Conservation (phyloP, 2,888 invertebrate genomes). For the Mycalesis mineus region DNA sequence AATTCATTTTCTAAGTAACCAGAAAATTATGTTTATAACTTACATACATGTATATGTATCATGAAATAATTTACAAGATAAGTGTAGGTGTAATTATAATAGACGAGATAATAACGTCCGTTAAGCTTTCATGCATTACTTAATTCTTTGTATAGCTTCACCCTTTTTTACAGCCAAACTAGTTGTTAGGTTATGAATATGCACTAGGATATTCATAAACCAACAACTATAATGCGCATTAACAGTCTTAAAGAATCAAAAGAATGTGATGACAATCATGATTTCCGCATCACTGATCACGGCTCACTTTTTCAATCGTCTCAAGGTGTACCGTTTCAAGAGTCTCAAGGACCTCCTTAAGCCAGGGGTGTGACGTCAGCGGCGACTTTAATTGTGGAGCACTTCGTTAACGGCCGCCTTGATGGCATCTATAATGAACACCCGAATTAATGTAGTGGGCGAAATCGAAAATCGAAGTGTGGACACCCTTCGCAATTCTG, state of each 20-base stretch:
- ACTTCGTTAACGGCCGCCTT: conserved; percentile 76
- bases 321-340: conserved; percentile 59
- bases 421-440: conserved; percentile 79
- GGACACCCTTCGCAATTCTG: conserved; percentile 54
- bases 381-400: conserved; percentile 76
- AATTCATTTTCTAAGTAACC: no score
- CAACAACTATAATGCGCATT: neutral
- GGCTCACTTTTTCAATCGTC: conserved; percentile 54
- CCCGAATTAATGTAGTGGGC: conserved; percentile 77
- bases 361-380: conserved; percentile 69
- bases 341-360: conserved; percentile 53
- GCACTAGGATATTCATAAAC: conserved; percentile 8
- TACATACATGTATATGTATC: no score
- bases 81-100: no score
- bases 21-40: no score
- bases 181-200: no score
- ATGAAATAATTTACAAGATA: no score
- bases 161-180: neutral
- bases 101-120: no score
- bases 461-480: conserved; percentile 73
- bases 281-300: conserved; percentile 46
- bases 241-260: conserved; percentile 10
- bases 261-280: conserved; percentile 32
- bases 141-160: neutral
- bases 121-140: no score